These are phyloP conservation scores for Rhabdornis inornatus DNA, from an alignment of 2,113 vertebrate genomes.

Conservation along the genomic window DNA sequence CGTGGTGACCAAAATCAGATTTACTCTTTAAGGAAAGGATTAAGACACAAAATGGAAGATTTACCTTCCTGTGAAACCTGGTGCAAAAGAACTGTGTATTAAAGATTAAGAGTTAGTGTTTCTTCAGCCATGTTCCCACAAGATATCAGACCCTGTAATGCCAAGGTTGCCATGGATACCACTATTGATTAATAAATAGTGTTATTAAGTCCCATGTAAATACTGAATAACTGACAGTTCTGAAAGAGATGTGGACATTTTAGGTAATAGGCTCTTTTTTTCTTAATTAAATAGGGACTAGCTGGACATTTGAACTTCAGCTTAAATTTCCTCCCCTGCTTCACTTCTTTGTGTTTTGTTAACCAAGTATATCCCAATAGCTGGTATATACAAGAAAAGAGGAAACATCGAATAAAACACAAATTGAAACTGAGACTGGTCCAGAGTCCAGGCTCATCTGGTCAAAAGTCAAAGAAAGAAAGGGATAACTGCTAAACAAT, in stretches of 20 bases:
- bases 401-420: background rate
- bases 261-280: background rate
- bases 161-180: conserved; percentile 39
- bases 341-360: background rate
- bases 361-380: background rate
- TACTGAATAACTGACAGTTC: conserved; percentile 7
- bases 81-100: background rate
- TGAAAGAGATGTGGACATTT: background rate
- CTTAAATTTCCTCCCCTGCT: background rate
- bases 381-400: background rate
- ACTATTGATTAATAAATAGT: conserved; percentile 9
- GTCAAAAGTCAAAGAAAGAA: background rate
- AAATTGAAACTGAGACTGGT: background rate
- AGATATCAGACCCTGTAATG: background rate
- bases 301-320: background rate
- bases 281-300: background rate
- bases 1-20: background rate
- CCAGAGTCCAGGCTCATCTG: background rate
- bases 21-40: background rate
- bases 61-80: background rate
- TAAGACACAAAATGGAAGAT: background rate
- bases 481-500: background rate
- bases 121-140: background rate
- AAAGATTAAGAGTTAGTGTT: background rate
- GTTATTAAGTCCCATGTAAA: conserved; percentile 8